phyloP scores from a whole-genome alignment of 2,113 vertebrate genomes.

The Chelonoidis abingdonii region DNA sequence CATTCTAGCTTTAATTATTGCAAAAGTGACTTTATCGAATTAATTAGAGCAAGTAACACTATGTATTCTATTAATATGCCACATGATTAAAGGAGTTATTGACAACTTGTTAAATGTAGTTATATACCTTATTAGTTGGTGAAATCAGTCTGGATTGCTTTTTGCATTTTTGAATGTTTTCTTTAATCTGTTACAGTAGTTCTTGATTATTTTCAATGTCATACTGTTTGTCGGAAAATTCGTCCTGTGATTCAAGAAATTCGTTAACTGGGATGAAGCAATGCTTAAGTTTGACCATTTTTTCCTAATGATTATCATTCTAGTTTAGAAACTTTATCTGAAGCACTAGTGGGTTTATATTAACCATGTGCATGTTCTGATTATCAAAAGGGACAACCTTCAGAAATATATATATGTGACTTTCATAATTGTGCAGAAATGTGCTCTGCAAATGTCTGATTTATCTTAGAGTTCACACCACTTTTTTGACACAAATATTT shows the following conservation, averaged over 20 bases:
- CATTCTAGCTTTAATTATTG: neutral
- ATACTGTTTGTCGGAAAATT: neutral
- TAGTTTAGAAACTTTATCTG: neutral
- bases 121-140: neutral
- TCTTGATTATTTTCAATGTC: conserved; percentile 5
- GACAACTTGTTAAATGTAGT: neutral
- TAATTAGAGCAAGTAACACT: neutral
- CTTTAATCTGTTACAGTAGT: neutral
- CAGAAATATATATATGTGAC: neutral
- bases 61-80: neutral
- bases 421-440: neutral
- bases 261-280: neutral
- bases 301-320: neutral
- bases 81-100: neutral
- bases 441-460: neutral
- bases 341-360: neutral
- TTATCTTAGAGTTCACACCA: neutral
- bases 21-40: neutral
- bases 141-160: neutral
- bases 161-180: neutral
- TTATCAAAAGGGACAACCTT: neutral
- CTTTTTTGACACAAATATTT: neutral
- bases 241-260: neutral
- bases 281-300: neutral
- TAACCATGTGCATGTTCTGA: neutral